Percentiles rank a stretch among this genome's conserved stretches.
phyloP scores from a whole-genome alignment of 2,888 invertebrate genomes.

The Clepsis dumicolana region DNA sequence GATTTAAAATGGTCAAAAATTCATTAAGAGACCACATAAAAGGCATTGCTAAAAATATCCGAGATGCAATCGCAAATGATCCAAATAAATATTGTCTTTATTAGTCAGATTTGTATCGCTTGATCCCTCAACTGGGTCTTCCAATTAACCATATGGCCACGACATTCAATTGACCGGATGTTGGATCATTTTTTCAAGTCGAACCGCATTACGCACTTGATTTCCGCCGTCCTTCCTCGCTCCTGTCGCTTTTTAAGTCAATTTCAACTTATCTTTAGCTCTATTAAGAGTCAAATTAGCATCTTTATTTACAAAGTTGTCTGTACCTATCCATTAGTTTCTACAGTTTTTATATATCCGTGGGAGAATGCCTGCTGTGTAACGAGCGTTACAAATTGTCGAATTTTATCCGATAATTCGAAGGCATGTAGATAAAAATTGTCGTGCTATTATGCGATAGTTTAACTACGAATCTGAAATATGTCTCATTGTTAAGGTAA shows the following conservation, averaged over 20 bases:
- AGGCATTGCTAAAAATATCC: slow-evolving; percentile 26
- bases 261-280: slow-evolving; percentile 23
- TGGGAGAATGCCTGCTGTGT: slow-evolving; percentile 53
- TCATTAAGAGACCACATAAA: slow-evolving; percentile 32
- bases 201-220: slow-evolving; percentile 74
- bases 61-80: slow-evolving; percentile 41
- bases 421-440: slow-evolving; percentile 39
- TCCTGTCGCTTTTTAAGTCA: slow-evolving; percentile 26
- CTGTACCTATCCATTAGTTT: slow-evolving; percentile 37
- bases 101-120: slow-evolving; percentile 13
- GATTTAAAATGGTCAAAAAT: slow-evolving; percentile 36
- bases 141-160: slow-evolving; percentile 55
- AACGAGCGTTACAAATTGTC: slow-evolving; percentile 48
- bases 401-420: slow-evolving; percentile 49
- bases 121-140: slow-evolving; percentile 41
- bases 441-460: slow-evolving; percentile 48
- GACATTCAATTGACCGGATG: slow-evolving; percentile 66
- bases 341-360: slow-evolving; percentile 41
- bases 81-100: slow-evolving; percentile 37
- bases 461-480: slow-evolving; percentile 29
- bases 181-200: slow-evolving; percentile 70
- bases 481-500: slow-evolving; percentile 52
- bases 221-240: slow-evolving; percentile 70
- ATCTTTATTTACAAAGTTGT: slow-evolving; percentile 17
- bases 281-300: slow-evolving; percentile 27